Base-by-base conservation (phyloP, 2,888 invertebrate species). In the Acrobasis consociella region DNA sequence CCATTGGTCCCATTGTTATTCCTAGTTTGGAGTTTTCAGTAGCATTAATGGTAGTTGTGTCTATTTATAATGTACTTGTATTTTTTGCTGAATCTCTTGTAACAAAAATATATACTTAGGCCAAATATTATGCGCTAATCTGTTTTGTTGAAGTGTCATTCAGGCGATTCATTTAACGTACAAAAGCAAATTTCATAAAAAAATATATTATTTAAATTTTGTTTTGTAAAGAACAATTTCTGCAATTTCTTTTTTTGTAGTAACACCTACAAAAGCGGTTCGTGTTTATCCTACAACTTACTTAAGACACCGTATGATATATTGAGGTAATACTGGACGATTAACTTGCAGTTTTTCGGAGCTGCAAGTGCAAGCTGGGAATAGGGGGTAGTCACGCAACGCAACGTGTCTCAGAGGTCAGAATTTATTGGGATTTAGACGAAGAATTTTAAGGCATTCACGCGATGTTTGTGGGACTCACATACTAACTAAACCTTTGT, bases 291-390 rank as follows among this genome's bases (percentile, higher is more conserved):
- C 74, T 70, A 72, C 77, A 74, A 72, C 76, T 72, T 73, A 75
- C 71, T 77, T 71, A 72, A 75, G 75, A 63, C 67, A 66, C 72
- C 72, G 77, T 78, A 82, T 87, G 89, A 89, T 87, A 78, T 80
- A 87, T 83, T 64, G 75, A 16, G 39, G 79, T 82, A 81, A 85
- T 85, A 80, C 80, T 81, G 69, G 74, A 76, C 81, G 82, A 89
- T 90, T 89, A 89, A 88, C 88, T 89, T 89, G 89, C 87, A 88
- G 76, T 85, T 85, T 79, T 76, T 73, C 75, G 71, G 76, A 77
- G 52, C 13, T 58, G 83, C 85, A 87, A 83, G 82, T 87, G 85
- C 85, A 85, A 71, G 69, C 66, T 77, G 84, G 72, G 74, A 82
- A 90, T 85, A 80, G 80, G 66, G 62, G 61, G 70, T 69, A 77